Base-by-base conservation (phyloP, 2,113 vertebrate genomes). In the Rhadina sibilatrix region DNA sequence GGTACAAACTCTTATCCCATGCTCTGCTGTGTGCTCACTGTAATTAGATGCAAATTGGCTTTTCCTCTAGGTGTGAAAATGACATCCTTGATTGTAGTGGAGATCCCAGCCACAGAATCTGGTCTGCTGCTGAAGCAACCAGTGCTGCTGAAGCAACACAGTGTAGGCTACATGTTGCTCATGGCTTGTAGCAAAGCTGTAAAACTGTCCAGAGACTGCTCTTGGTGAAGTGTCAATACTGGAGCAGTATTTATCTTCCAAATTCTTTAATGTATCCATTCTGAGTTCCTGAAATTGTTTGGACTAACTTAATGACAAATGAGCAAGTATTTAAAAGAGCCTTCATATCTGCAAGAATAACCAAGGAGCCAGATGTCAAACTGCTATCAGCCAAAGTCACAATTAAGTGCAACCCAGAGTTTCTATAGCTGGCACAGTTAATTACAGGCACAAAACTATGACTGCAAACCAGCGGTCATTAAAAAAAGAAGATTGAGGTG, bases 311-410 rank as follows among this genome's bases (percentile, higher is more conserved):
- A 78, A 82, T 64, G 83, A 95, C 72, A 92, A 89, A 71, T 60
- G 52, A 95, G 31, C 38, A 88, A 72, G 53, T 68, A 71, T 78
- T 88, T 90, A 56, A 74, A 81, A 71, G 18, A 92, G 23, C 20
- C 13, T 93, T 94, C 64, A 65, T 93, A 90, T 90, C 61, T 95
- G 49, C 68, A 93, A 88, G 72, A 92, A 64, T 71, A 90, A 90
- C 88, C 56, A 83, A 90, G 37, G 28, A 94, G 31, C 86, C 76
- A 87, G 64, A 93, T 81, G 87, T 95, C 90, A 95, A 90, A 92
- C 61, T 87, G 53, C 49, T 78, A 90, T 87, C 69, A 86, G 61
- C 69, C 57, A 64, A 84, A 94, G 72, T 89, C 83, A 96, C 91
- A 91, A 82, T 92, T 91, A 95, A 92, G 77, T 79, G 61, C 61